Percentiles rank a stretch among this genome's conserved stretches.
Conservation (phyloP, 2,113 vertebrate genomes). For the Felis catus region F.catus_Fca126_mat1.0 CM031413.1:100446001-100446500, state of each 20-base stretch:
- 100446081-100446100: constrained; percentile 25
- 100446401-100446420: neutral
- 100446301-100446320: neutral
- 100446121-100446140: neutral
- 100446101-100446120: neutral
- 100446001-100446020: neutral
- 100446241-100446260: neutral
- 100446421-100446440: neutral
- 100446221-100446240: neutral
- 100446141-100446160: neutral
- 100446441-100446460: neutral
- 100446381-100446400: neutral
- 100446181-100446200: neutral
- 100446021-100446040: neutral
- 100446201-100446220: neutral
- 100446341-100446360: neutral
- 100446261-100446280: neutral
- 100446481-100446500: neutral
- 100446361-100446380: constrained; percentile 2
- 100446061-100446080: neutral
- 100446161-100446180: neutral
- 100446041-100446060: neutral
- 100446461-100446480: neutral
- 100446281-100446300: neutral
- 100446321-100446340: neutral